Evolutionary conservation across 2,797 vertebrate species (phyloP), one percentile per base, ranked within the genome.

Genomic region (Dicrostonyx torquatus): DNA sequence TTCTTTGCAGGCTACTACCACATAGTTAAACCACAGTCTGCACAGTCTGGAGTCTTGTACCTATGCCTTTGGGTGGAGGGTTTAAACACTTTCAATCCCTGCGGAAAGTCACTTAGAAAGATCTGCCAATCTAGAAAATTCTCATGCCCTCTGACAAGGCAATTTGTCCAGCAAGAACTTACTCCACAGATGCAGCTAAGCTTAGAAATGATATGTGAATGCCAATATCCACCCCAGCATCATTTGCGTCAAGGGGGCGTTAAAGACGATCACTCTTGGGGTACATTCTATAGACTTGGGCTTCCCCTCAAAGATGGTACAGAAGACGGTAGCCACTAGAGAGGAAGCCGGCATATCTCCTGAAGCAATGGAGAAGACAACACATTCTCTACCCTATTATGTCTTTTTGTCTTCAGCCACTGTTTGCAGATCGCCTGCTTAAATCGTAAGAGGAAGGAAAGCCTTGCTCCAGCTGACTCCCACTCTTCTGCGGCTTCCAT

Each of bases 241-340:
- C 45, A 22, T 18, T 68, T 82, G 22, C 37, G 26, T 29, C 31
- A 4, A 50, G 10, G 31, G 5, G 0, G 29, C 1, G 3, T 4
- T 20, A 17, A 48, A 22, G 62, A 15, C 0, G 15, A 8, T 20
- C 1, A 1, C 0, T 2, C 55, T 29, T 17, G 5, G 48, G 58
- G 31, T 4, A 29, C 5, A 24, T 20, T 45, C 22, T 10, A n/a
- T 20, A 14, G 1, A 29, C 34, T 24, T 11, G 37, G 58, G 29
- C 72, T n/a, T 2, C 34, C 55, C 87, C 31, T 24, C 13, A 50
- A 93, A 72, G 48, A 45, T 26, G 14, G 34, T 0, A 14, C 45
- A 45, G 68, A 29, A 68, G 31, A 24, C 7, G 10, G 18, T 18
- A 22, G 18, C 24, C 79, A 1, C n/a, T 9, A 8, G 37, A 55